phyloP scores from a whole-genome alignment of 2,888 invertebrate species.

The Baronia brevicornis region DNA sequence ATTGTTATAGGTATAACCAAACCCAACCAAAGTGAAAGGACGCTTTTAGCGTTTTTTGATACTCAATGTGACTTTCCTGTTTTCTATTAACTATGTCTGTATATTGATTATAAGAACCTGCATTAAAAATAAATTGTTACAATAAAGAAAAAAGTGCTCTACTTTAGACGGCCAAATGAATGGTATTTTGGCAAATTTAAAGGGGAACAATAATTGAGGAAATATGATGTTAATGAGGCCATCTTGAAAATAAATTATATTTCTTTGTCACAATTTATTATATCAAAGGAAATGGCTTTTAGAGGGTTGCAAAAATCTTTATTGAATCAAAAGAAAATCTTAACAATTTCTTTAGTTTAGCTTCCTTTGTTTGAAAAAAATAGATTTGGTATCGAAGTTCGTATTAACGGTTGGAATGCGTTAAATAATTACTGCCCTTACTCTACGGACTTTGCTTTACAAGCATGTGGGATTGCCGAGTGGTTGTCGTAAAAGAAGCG shows the following conservation, averaged over 20 bases:
- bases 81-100: no score
- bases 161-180: conserved; percentile 7
- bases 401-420: conserved; percentile 19
- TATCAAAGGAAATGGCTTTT: conserved; percentile 15
- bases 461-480: conserved; percentile 49
- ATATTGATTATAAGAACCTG: no score
- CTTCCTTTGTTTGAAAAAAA: conserved; percentile 3
- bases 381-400: no score
- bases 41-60: no score
- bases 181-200: conserved; percentile 11
- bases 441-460: conserved; percentile 34
- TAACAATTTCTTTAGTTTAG: conserved; percentile 16
- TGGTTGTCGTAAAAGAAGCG: conserved; percentile 54
- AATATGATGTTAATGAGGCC: conserved; percentile 18
- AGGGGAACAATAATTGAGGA: conserved; percentile 8
- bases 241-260: conserved; percentile 17
- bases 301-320: conserved; percentile 6
- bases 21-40: no score
- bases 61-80: no score
- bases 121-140: conserved; percentile 8
- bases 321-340: conserved; percentile 17
- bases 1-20: no score
- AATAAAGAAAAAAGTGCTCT: conserved; percentile 5
- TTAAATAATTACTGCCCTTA: conserved; percentile 40
- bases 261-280: conserved; percentile 13